These are phyloP conservation scores for Artibeus jamaicensis DNA, from an alignment of 2,797 vertebrate species.

Conservation along the genomic window DNA sequence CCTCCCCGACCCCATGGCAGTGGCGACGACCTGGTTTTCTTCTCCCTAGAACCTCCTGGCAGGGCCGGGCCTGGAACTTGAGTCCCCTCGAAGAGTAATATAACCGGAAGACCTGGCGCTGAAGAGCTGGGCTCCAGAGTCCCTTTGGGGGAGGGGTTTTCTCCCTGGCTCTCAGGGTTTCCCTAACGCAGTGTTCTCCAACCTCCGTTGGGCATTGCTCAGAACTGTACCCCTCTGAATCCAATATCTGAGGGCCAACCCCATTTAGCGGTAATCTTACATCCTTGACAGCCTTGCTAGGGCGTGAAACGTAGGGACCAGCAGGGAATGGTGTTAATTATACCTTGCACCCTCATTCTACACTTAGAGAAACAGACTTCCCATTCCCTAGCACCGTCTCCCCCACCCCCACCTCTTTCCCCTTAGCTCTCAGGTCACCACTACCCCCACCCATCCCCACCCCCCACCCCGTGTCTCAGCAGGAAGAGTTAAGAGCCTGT, in stretches of 20 bases:
- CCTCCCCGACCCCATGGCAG: not conserved
- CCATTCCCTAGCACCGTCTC: not conserved
- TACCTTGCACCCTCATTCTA: not conserved
- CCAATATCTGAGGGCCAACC: not conserved
- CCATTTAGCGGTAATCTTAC: not conserved
- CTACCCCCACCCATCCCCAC: not conserved
- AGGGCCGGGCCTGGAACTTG: not conserved
- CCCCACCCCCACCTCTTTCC: not conserved
- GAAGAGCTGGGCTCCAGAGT: not conserved
- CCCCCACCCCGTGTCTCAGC: not conserved
- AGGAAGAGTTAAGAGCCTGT: not conserved
- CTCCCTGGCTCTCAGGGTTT: not conserved
- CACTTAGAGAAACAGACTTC: not conserved
- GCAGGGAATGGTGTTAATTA: not conserved
- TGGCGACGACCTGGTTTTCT: not conserved
- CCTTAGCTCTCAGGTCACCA: not conserved
- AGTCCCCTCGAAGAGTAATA: not conserved
- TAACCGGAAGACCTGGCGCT: not conserved
- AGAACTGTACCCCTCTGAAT: not conserved
- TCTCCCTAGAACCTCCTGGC: not conserved
- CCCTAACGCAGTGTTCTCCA: not conserved
- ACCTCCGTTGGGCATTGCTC: not conserved
- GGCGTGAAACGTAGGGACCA: not conserved
- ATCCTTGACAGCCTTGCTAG: not conserved
- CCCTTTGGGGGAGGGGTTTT: not conserved